Evolutionary conservation across 2,113 vertebrate species (phyloP).

Genomic region (Epinephelus cyanopodus): DNA sequence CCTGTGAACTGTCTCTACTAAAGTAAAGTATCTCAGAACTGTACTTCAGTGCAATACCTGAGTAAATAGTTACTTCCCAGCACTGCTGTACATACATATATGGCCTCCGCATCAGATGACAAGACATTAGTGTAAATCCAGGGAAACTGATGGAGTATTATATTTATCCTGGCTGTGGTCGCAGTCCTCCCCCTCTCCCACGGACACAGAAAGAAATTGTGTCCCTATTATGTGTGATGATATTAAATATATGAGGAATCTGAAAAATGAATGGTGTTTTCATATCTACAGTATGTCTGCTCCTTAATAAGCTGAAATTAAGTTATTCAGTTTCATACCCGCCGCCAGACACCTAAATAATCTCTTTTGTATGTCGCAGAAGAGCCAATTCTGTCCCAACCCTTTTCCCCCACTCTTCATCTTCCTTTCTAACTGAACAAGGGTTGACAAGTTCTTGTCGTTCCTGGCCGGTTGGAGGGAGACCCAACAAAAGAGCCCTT

Average conservation of each 20-base stretch:
- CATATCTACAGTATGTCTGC: slow-evolving; percentile 69
- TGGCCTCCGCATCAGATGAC: slow-evolving; percentile 19
- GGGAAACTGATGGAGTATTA: slow-evolving; percentile 19
- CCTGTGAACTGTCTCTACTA: too few species aligned
- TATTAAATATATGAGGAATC: slow-evolving; percentile 62
- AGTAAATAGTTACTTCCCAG: slow-evolving; percentile 1
- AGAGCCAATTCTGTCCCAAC: slow-evolving; percentile 65
- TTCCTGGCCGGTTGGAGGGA: slow-evolving; percentile 74
- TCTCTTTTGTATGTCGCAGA: slow-evolving; percentile 77
- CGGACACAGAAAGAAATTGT: slow-evolving; percentile 48
- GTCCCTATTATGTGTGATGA: slow-evolving; percentile 56
- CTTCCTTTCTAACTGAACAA: slow-evolving; percentile 77
- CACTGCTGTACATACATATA: neutral
- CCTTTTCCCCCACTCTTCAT: slow-evolving; percentile 60
- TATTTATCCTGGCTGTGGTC: slow-evolving; percentile 22
- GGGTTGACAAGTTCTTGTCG: slow-evolving; percentile 84
- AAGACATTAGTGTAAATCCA: slow-evolving; percentile 25
- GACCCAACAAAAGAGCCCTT: slow-evolving; percentile 77
- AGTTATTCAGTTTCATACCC: slow-evolving; percentile 85
- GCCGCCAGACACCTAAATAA: slow-evolving; percentile 79
- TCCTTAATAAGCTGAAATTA: slow-evolving; percentile 80
- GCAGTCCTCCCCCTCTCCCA: slow-evolving; percentile 22
- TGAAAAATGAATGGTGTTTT: slow-evolving; percentile 81
- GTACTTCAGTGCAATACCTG: neutral
- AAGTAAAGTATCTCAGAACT: neutral